phyloP scores from a whole-genome alignment of 2,888 invertebrate species.

The Agrotis clavis region DNA sequence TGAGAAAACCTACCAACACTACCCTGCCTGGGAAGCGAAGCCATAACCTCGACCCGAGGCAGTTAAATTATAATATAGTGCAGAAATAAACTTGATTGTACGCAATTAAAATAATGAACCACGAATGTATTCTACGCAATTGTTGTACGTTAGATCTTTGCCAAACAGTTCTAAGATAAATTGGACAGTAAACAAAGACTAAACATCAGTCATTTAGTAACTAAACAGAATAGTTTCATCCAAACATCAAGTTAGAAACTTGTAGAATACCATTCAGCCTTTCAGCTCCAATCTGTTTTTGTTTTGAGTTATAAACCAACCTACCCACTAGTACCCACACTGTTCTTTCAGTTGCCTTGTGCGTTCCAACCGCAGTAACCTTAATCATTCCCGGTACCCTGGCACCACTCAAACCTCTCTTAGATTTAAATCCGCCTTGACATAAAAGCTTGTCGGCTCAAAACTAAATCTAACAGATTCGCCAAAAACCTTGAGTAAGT shows the following conservation, averaged over 20 bases:
- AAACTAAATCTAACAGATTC: slow-evolving; percentile 15
- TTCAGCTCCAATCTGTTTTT: background rate
- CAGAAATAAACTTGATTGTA: background rate
- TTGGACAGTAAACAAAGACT: background rate
- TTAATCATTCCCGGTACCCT: too few relatives aligned
- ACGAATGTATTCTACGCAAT: background rate
- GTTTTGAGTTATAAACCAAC: too few relatives aligned
- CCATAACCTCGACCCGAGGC: too few relatives aligned
- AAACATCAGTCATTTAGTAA: background rate
- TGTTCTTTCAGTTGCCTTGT: too few relatives aligned
- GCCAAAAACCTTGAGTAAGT: slow-evolving; percentile 36
- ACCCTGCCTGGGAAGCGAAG: too few relatives aligned
- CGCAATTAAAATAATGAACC: background rate
- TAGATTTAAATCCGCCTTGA: slow-evolving; percentile 22
- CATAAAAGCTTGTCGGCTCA: slow-evolving; percentile 21
- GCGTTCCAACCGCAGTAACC: too few relatives aligned
- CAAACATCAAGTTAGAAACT: background rate
- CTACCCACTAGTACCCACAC: too few relatives aligned
- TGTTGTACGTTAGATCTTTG: background rate
- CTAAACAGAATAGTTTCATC: background rate
- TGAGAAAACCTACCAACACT: too few relatives aligned
- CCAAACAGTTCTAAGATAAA: too few relatives aligned
- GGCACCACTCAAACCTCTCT: background rate
- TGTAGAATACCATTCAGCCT: background rate
- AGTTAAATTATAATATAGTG: background rate